Percentiles rank a stretch among this genome's conserved stretches.
Conservation (phyloP, 2,797 vertebrate species). For the Sebastes miniatus region DNA sequence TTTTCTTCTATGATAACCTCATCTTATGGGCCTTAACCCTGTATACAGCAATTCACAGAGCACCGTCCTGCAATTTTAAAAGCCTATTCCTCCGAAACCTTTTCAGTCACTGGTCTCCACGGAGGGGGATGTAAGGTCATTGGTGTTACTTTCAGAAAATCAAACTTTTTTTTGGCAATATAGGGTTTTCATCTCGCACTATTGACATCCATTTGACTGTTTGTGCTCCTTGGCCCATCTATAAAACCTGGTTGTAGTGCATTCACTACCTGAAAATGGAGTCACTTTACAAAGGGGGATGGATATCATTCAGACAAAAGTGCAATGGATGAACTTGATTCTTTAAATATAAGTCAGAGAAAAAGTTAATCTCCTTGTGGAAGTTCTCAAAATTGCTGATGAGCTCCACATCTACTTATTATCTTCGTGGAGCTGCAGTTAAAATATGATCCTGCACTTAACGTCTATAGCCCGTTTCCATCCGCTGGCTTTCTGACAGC, state of each 20-base stretch:
- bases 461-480: constrained; percentile 13
- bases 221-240: background rate
- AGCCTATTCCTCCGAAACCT: background rate
- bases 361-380: background rate
- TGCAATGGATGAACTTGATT: background rate
- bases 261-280: background rate
- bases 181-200: background rate
- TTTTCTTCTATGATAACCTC: constrained; percentile 6
- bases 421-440: background rate
- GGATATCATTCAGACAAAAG: background rate
- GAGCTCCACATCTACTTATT: constrained; percentile 1
- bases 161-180: background rate
- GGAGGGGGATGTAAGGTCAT: background rate
- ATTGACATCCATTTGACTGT: constrained; percentile 4
- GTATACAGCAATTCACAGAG: constrained; percentile 4
- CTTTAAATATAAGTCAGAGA: background rate
- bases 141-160: constrained; percentile 14
- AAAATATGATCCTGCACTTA: constrained; percentile 13
- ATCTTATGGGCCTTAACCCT: background rate
- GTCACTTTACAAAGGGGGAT: background rate
- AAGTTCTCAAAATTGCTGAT: background rate
- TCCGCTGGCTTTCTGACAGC: constrained; percentile 46
- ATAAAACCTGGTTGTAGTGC: background rate
- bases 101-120: background rate
- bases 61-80: constrained; percentile 11